Base-by-base conservation (phyloP, 2,888 invertebrate species). In the Artemia sp. region DNA sequence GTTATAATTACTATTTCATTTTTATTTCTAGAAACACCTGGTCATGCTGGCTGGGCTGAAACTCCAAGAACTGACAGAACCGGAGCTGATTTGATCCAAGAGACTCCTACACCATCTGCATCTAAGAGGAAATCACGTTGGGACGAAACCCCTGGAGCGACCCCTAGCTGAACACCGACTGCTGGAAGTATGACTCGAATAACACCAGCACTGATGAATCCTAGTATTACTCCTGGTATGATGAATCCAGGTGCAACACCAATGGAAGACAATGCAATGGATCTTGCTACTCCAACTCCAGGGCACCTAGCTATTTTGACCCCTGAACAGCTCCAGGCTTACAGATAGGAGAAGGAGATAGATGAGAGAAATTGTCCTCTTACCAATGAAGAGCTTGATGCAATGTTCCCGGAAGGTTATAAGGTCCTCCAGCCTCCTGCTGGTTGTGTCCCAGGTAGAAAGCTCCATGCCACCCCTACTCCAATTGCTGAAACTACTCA, bases 381-480 rank as follows among this genome's bases (percentile, higher is more conserved):
- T 75, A 87, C 92, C 0, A 98, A 98, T 76, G 98, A 99, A 77
- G 98, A 98, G 79, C 81, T 98, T 70, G 97, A 99, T 79, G 84
- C 92, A 73, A 88, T 99, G 85, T 96, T 99, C 80, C 98, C 98
- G 70, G 88, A 94, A 12, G 98, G 97, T 71, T 98, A 96, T 81
- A 97, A 97, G 84, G 87, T 94, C 77, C 82, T 97, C 72, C 92
- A 90, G 72, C 95, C 96, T 8, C 97, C 97, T 51, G 91, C 92
- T 70, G 92, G 90, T 72, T 97, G 98, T 78, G 86, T 95, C 58
- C 98, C 98, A 72, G 95, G 95, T 68, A 85, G 97, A 74, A 97
- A 97, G 81, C 83, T 98, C 75, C 92, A 94, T 72, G 95, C 97
- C 19, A 99, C 98, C 1, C 98, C 98, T 7, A 99, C 98, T 7